These are phyloP conservation scores for Columba guinea DNA, from an alignment of 2,797 vertebrate species.

Conservation along the genomic window DNA sequence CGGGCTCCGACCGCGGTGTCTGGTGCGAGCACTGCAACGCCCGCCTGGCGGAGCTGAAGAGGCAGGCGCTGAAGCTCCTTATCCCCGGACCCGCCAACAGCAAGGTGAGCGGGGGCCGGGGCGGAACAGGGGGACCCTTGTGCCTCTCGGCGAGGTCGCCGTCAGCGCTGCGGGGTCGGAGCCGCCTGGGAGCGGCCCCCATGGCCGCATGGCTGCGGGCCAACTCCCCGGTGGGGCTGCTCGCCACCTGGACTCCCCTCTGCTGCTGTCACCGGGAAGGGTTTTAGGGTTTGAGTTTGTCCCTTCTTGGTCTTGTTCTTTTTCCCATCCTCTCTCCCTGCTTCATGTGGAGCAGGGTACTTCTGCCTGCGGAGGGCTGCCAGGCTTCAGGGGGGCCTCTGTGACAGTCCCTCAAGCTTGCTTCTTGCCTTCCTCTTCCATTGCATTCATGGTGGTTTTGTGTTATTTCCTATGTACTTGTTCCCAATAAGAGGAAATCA, in stretches of 20 bases:
- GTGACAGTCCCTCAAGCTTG: background rate
- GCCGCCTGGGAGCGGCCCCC: background rate
- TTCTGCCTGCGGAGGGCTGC: background rate
- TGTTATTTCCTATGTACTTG: rapidly evolving
- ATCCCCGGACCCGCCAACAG: constrained; percentile 87
- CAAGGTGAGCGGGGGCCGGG: constrained; percentile 81
- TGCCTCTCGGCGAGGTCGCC: background rate
- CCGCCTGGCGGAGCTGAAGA: constrained; percentile 91
- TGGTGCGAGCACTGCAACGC: constrained; percentile 92
- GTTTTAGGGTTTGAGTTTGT: background rate
- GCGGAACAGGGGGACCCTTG: background rate
- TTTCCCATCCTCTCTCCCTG: background rate
- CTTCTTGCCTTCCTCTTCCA: background rate
- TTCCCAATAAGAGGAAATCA: background rate
- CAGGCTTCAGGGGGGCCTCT: background rate
- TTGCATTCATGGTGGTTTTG: background rate
- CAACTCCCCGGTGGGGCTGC: background rate
- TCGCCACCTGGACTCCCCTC: too few species aligned
- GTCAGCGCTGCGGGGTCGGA: background rate
- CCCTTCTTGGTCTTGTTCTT: background rate
- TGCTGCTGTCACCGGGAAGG: background rate
- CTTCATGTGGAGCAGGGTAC: background rate
- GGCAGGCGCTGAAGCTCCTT: constrained; percentile 90
- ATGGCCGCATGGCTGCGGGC: background rate
- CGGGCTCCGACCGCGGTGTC: constrained; percentile 85